These are phyloP conservation scores for Atlantisia rogersi DNA, from an alignment of 2,113 vertebrate genomes.

Conservation along the genomic window DNA sequence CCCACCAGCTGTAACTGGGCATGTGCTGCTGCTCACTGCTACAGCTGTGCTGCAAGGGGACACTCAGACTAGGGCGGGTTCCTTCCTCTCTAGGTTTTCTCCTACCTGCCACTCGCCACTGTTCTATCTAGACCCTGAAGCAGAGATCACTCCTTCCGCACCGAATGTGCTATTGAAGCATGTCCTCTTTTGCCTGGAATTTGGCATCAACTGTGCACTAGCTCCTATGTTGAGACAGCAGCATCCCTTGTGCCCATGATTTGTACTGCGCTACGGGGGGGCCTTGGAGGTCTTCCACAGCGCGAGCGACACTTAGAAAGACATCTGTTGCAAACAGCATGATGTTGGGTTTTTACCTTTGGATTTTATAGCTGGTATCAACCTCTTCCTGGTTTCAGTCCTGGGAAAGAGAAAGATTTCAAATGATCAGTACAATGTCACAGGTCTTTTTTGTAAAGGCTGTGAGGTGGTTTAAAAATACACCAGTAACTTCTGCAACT, in stretches of 20 bases:
- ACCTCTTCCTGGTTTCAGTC: conserved; percentile 62
- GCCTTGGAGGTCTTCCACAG: background rate
- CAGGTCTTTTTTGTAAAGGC: no score
- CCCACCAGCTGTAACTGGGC: no score
- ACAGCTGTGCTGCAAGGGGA: background rate
- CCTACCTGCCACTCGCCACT: background rate
- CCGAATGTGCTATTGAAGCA: fast-evolving
- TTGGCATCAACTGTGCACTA: background rate
- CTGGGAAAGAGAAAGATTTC: conserved; percentile 75
- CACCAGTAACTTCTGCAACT: background rate
- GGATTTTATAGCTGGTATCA: conserved; percentile 74
- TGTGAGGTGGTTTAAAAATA: background rate
- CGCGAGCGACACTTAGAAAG: background rate
- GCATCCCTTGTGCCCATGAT: background rate
- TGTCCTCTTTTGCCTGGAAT: background rate
- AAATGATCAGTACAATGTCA: background rate
- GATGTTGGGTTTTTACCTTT: conserved; percentile 80
- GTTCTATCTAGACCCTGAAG: background rate
- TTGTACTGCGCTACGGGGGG: fast-evolving
- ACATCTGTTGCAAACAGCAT: fast-evolving
- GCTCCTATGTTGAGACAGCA: background rate
- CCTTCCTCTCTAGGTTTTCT: background rate
- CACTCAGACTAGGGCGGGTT: background rate
- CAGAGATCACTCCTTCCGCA: background rate
- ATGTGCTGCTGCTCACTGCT: background rate